phyloP scores from a whole-genome alignment of 2,797 vertebrate genomes.

The Botia almorhae region DNA sequence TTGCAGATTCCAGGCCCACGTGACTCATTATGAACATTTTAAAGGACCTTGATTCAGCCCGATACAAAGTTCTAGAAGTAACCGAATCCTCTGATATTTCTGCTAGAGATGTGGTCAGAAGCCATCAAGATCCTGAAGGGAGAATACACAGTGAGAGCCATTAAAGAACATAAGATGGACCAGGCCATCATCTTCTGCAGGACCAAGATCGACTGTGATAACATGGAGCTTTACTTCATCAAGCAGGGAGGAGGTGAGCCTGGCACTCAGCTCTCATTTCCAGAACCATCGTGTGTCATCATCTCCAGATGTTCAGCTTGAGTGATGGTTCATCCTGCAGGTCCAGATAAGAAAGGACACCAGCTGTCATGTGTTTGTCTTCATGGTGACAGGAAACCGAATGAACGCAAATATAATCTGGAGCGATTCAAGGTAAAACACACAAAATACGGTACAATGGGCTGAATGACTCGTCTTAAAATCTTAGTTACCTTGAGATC shows the following conservation, averaged over 20 bases:
- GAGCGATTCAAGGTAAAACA: slow-evolving; percentile 91
- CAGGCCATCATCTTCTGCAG: slow-evolving; percentile 98
- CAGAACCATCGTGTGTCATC: neutral
- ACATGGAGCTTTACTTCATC: slow-evolving; percentile 95
- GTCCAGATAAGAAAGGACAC: slow-evolving; percentile 91
- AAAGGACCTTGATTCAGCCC: too few species aligned
- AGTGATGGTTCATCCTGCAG: slow-evolving; percentile 68
- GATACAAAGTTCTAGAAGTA: neutral
- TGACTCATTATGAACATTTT: neutral
- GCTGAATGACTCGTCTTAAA: neutral
- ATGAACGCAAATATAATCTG: slow-evolving; percentile 94
- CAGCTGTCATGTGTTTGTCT: slow-evolving; percentile 97
- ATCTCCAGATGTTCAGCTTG: neutral
- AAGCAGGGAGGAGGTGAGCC: slow-evolving; percentile 92
- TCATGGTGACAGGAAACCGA: slow-evolving; percentile 95
- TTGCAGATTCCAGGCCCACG: too few species aligned
- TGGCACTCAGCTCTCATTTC: neutral
- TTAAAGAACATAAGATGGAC: slow-evolving; percentile 99
- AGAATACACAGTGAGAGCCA: slow-evolving; percentile 90
- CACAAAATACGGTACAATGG: neutral
- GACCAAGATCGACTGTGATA: slow-evolving; percentile 99
- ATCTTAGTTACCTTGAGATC: too few species aligned
- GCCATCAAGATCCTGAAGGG: slow-evolving; percentile 96
- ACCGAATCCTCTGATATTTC: slow-evolving; percentile 6
- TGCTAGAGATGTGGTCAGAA: slow-evolving; percentile 97